Percentiles rank a stretch among this genome's conserved stretches.
These are phyloP conservation scores for Drosophila pruinosa DNA, from an alignment of 1,140 invertebrate genomes.

Conservation along the genomic window DNA sequence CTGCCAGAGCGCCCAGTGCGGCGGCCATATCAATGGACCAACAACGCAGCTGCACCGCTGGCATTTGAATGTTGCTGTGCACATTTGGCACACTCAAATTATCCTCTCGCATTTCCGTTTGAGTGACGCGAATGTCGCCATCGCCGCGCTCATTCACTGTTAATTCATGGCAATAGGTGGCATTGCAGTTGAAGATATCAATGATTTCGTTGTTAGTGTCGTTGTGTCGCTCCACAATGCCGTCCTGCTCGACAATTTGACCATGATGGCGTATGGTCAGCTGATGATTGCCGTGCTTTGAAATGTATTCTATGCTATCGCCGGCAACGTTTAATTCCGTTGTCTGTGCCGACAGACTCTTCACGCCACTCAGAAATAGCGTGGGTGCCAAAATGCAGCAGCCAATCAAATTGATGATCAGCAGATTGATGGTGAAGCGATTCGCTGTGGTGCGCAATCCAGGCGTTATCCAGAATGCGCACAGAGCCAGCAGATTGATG, in stretches of 20 bases:
- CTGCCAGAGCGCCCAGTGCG: slow-evolving; percentile 85
- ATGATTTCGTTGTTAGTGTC: slow-evolving; percentile 41
- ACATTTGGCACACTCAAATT: slow-evolving; percentile 49
- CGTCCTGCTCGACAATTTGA: slow-evolving; percentile 71
- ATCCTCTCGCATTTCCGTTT: slow-evolving; percentile 74
- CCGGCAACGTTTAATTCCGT: slow-evolving; percentile 8
- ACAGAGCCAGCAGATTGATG: slow-evolving; percentile 80
- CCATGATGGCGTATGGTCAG: slow-evolving; percentile 69
- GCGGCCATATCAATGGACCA: slow-evolving; percentile 82
- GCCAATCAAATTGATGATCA: slow-evolving; percentile 80
- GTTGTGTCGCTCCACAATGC: slow-evolving; percentile 60
- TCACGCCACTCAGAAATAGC: slow-evolving; percentile 59
- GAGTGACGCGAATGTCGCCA: slow-evolving; percentile 66
- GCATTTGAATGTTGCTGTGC: slow-evolving; percentile 17
- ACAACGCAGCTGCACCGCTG: slow-evolving; percentile 63
- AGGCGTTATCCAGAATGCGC: slow-evolving; percentile 82
- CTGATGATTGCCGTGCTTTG: slow-evolving; percentile 77
- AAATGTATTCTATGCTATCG: slow-evolving; percentile 68
- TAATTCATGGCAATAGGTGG: slow-evolving; percentile 65
- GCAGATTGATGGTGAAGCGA: slow-evolving; percentile 81
- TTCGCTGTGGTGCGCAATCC: slow-evolving; percentile 81
- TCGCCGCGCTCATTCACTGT: slow-evolving; percentile 72
- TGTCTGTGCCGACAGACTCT: slow-evolving; percentile 22
- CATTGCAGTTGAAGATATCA: slow-evolving; percentile 76
- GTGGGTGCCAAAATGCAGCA: slow-evolving; percentile 80